These are phyloP conservation scores for Neoarius graeffei DNA, from an alignment of 2,113 vertebrate genomes.

Conservation along the genomic window DNA sequence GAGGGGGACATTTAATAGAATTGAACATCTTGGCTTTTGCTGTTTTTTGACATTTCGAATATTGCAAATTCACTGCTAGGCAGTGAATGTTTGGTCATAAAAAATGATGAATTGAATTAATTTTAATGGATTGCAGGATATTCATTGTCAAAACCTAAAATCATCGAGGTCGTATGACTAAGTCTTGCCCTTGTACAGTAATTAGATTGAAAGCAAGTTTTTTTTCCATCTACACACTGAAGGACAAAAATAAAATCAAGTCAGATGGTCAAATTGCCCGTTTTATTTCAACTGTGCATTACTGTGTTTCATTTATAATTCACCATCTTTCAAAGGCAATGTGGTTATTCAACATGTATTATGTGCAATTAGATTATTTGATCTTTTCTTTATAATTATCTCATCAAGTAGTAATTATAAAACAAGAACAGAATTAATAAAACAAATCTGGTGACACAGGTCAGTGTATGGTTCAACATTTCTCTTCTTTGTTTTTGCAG, in stretches of 20 bases:
- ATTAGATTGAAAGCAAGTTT: not conserved
- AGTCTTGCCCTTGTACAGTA: not conserved
- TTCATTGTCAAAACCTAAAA: not conserved
- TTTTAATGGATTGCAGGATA: not conserved
- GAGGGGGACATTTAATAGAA: not conserved
- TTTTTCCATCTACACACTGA: not conserved
- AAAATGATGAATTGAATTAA: not conserved
- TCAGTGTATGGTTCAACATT: not conserved
- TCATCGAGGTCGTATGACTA: not conserved
- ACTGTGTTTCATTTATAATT: not conserved
- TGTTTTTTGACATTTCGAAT: not conserved
- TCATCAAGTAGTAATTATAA: too few species aligned
- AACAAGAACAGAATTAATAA: too few species aligned
- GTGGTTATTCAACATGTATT: not conserved
- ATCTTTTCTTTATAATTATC: too few species aligned
- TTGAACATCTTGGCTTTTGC: not conserved
- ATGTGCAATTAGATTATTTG: not conserved
- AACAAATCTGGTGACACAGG: not conserved
- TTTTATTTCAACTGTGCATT: not conserved
- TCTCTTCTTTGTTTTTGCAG: too few species aligned
- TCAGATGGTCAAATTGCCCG: not conserved
- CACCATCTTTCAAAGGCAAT: not conserved
- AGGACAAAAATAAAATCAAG: not conserved
- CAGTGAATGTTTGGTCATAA: not conserved
- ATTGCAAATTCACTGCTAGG: not conserved